These are phyloP conservation scores for Zootoca vivipara DNA, from an alignment of 2,113 vertebrate genomes.

Conservation along the genomic window DNA sequence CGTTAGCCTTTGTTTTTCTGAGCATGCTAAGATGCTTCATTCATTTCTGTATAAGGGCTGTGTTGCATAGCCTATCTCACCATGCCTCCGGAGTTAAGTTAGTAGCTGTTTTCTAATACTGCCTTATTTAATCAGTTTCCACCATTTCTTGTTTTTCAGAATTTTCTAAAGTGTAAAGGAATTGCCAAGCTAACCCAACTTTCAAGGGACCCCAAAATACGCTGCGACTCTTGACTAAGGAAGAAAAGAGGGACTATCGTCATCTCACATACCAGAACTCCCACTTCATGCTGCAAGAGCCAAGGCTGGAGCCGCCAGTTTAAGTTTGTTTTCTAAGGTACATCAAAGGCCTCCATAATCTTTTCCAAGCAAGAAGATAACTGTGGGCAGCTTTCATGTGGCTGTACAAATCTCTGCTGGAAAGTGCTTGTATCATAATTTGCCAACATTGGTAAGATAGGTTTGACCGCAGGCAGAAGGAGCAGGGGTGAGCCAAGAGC, in stretches of 20 bases:
- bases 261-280: slow-evolving; percentile 51
- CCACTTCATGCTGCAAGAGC: slow-evolving; percentile 46
- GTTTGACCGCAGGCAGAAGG: not conserved
- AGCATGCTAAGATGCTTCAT: no score
- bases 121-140: slow-evolving; percentile 21
- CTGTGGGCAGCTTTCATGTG: not conserved
- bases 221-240: slow-evolving; percentile 9
- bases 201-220: slow-evolving; percentile 21
- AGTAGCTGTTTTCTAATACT: not conserved
- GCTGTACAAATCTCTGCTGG: not conserved
- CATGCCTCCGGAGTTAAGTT: no score
- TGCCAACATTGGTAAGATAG: not conserved
- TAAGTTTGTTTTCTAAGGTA: not conserved
- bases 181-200: slow-evolving; percentile 57
- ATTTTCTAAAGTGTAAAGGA: slow-evolving; percentile 51
- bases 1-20: no score
- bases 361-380: not conserved
- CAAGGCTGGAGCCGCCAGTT: slow-evolving; percentile 48
- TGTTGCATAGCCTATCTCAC: no score
- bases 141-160: slow-evolving; percentile 53
- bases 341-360: not conserved
- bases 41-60: no score
- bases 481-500: no score
- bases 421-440: not conserved
- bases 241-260: slow-evolving; percentile 16